phyloP scores from a whole-genome alignment of 2,797 vertebrate species.

The Thalassophryne amazonica region DNA sequence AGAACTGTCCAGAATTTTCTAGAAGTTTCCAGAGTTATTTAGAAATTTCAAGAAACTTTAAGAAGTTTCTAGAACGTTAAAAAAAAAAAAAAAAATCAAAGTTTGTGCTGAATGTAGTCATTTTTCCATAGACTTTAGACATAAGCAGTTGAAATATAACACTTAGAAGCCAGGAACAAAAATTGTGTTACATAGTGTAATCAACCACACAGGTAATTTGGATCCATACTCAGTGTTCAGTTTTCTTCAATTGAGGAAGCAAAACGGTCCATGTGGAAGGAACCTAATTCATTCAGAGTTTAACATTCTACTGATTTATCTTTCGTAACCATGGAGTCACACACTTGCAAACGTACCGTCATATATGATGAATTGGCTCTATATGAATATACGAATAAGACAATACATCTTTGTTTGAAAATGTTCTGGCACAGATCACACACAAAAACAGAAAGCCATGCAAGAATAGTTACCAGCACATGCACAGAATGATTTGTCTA shows the following conservation, averaged over 20 bases:
- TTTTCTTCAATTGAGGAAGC: slow-evolving; percentile 39
- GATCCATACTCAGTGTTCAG: not conserved
- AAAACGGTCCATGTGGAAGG: slow-evolving; percentile 6
- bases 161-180: no score
- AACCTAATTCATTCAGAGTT: slow-evolving; percentile 35
- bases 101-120: no score
- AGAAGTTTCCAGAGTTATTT: no score
- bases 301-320: slow-evolving; percentile 8
- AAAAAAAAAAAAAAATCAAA: no score
- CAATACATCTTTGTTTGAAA: slow-evolving; percentile 69
- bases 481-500: slow-evolving; percentile 76
- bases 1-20: no score
- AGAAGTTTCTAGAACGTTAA: no score
- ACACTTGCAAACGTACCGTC: slow-evolving; percentile 1
- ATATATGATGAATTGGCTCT: slow-evolving; percentile 67
- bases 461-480: not conserved
- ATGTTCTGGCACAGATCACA: slow-evolving; percentile 29
- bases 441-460: slow-evolving; percentile 13
- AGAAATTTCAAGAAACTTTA: no score
- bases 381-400: slow-evolving; percentile 47
- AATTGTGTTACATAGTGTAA: no score
- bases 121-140: no score
- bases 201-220: slow-evolving; percentile 18
- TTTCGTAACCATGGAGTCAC: not conserved
- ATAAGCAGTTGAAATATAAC: no score